Conservation (phyloP, 1,140 invertebrate genomes). For the Lasioglossum baleicum region DNA sequence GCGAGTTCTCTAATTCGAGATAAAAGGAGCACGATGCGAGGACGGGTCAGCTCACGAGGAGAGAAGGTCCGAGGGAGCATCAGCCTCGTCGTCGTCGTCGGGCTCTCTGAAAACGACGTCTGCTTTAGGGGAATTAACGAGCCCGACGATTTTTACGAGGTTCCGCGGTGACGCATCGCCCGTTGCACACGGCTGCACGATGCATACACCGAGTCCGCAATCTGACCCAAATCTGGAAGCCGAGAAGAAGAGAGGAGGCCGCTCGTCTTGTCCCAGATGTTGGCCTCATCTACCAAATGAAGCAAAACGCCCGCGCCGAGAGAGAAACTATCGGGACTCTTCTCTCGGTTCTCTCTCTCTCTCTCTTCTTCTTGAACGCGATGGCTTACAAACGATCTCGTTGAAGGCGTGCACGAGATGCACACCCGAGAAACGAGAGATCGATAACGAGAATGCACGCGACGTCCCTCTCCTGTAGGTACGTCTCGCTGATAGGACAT, state of each 20-base stretch:
- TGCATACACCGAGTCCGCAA: slow-evolving; percentile 55
- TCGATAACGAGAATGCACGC: slow-evolving; percentile 42
- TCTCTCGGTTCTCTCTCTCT: background rate
- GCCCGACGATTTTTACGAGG: slow-evolving; percentile 37
- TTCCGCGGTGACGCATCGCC: slow-evolving; percentile 37
- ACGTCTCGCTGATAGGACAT: slow-evolving; percentile 25
- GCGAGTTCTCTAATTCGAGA: background rate
- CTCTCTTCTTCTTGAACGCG: background rate
- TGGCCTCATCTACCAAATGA: slow-evolving; percentile 71
- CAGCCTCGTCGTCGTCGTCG: too few species aligned
- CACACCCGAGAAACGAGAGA: slow-evolving; percentile 16
- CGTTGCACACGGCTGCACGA: slow-evolving; percentile 20
- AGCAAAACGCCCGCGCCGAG: slow-evolving; percentile 56
- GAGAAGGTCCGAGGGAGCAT: background rate
- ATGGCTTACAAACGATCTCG: slow-evolving; percentile 32
- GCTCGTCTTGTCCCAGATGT: slow-evolving; percentile 66
- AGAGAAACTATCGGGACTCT: slow-evolving; percentile 39
- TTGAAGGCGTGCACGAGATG: slow-evolving; percentile 20
- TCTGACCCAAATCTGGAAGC: slow-evolving; percentile 74
- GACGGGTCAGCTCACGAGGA: background rate
- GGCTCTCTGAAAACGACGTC: slow-evolving; percentile 41
- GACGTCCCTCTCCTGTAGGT: background rate
- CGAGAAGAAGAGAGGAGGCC: slow-evolving; percentile 34
- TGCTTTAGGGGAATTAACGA: slow-evolving; percentile 34
- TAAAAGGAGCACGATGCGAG: background rate